Evolutionary conservation across 2,888 invertebrate genomes (phyloP).

Genomic region (Dysmachus trigonus): DNA sequence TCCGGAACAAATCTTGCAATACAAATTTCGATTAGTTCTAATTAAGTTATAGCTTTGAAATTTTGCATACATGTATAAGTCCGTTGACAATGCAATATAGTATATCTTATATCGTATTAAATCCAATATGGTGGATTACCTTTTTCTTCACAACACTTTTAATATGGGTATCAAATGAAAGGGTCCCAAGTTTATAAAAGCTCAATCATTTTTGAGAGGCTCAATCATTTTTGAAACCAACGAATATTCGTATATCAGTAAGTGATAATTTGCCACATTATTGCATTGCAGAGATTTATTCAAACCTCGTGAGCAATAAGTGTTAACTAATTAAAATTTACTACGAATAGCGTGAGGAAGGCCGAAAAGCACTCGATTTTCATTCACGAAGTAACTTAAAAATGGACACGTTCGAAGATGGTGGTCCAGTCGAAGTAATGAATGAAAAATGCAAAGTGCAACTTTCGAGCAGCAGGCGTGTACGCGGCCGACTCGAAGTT

Average conservation of each 20-base stretch:
- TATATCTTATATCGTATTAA: too few species aligned
- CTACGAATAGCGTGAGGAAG: background rate
- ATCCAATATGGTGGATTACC: too few species aligned
- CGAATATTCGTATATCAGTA: background rate
- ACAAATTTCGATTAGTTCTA: too few species aligned
- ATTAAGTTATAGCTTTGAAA: too few species aligned
- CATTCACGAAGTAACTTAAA: background rate
- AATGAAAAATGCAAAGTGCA: background rate
- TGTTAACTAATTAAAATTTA: background rate
- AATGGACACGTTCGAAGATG: background rate
- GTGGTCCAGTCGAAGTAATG: background rate
- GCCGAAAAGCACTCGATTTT: background rate
- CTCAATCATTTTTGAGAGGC: background rate
- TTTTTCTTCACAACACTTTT: too few species aligned
- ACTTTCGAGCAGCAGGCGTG: background rate
- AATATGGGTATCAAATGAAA: too few species aligned
- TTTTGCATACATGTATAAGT: too few species aligned
- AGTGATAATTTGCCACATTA: background rate
- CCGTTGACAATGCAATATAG: too few species aligned
- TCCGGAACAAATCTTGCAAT: too few species aligned
- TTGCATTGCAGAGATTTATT: background rate
- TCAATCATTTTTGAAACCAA: background rate
- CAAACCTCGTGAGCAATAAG: background rate
- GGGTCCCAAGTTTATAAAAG: too few species aligned
- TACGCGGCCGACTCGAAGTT: background rate